Conservation (phyloP, 2,113 vertebrate species). For the Hymenochirus boettgeri region DNA sequence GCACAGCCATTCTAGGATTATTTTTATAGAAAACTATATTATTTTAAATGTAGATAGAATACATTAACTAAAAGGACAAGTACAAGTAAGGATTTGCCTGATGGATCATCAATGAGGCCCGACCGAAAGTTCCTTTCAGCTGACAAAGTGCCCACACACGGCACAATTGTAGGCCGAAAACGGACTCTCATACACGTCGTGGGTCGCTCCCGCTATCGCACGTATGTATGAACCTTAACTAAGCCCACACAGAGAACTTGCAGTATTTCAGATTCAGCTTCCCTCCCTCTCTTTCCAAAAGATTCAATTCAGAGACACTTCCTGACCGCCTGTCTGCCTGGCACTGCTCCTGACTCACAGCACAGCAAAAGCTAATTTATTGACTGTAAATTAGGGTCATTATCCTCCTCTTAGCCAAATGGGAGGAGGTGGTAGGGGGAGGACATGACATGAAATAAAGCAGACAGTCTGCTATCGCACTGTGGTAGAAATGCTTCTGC, state of each 20-base stretch:
- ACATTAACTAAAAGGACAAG: too few relatives aligned
- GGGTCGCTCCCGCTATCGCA: too few relatives aligned
- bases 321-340: constrained; percentile 19
- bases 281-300: not conserved
- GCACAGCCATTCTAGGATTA: too few relatives aligned
- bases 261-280: constrained; percentile 7
- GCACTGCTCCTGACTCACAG: constrained; percentile 25
- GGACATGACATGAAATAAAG: not conserved
- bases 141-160: too few relatives aligned
- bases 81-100: too few relatives aligned
- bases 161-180: too few relatives aligned
- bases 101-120: too few relatives aligned
- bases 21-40: too few relatives aligned
- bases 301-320: constrained; percentile 2
- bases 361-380: constrained; percentile 25
- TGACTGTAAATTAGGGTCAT: constrained; percentile 36
- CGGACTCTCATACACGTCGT: too few relatives aligned
- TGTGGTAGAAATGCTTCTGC: not conserved
- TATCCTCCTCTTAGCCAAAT: constrained; percentile 2
- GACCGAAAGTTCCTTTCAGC: too few relatives aligned
- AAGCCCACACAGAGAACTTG: constrained; percentile 50
- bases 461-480: constrained; percentile 14
- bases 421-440: not conserved
- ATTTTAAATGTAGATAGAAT: too few relatives aligned
- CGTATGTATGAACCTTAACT: too few relatives aligned